Evolutionary conservation across 2,888 invertebrate species (phyloP).

Genomic region (Cactoblastis cactorum): DNA sequence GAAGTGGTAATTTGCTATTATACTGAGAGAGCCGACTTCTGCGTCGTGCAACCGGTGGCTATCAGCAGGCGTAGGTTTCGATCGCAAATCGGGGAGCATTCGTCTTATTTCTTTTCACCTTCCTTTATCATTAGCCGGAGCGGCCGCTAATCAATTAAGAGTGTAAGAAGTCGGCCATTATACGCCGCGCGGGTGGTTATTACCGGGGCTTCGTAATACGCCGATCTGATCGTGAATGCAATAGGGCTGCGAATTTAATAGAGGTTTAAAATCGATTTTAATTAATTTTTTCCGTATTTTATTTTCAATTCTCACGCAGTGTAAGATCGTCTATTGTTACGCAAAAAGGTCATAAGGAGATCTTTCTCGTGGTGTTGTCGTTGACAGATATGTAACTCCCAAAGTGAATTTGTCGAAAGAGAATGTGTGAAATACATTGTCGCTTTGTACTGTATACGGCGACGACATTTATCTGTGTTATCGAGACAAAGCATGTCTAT

Average conservation of each 20-base stretch:
- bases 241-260: slow-evolving; percentile 76
- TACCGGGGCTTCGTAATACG: slow-evolving; percentile 73
- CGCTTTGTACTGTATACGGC: slow-evolving; percentile 68
- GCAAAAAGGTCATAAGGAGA: slow-evolving; percentile 31
- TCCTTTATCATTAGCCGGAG: slow-evolving; percentile 78
- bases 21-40: slow-evolving; percentile 23
- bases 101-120: slow-evolving; percentile 78
- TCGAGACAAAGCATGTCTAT: slow-evolving; percentile 74
- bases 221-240: slow-evolving; percentile 74
- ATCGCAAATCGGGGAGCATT: slow-evolving; percentile 69
- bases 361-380: slow-evolving; percentile 33
- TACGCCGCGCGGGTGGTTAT: slow-evolving; percentile 74
- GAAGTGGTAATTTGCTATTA: slow-evolving; percentile 24
- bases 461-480: slow-evolving; percentile 77
- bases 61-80: slow-evolving; percentile 51
- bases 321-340: slow-evolving; percentile 17
- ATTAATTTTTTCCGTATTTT: slow-evolving; percentile 52
- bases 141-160: slow-evolving; percentile 81
- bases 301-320: slow-evolving; percentile 36
- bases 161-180: slow-evolving; percentile 78
- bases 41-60: slow-evolving; percentile 51
- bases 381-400: slow-evolving; percentile 46
- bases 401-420: slow-evolving; percentile 66
- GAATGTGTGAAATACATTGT: slow-evolving; percentile 69
- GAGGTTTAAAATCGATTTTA: slow-evolving; percentile 67